Evolutionary conservation across 2,113 vertebrate genomes (phyloP).

Genomic region (Poeciliopsis retropinna): DNA sequence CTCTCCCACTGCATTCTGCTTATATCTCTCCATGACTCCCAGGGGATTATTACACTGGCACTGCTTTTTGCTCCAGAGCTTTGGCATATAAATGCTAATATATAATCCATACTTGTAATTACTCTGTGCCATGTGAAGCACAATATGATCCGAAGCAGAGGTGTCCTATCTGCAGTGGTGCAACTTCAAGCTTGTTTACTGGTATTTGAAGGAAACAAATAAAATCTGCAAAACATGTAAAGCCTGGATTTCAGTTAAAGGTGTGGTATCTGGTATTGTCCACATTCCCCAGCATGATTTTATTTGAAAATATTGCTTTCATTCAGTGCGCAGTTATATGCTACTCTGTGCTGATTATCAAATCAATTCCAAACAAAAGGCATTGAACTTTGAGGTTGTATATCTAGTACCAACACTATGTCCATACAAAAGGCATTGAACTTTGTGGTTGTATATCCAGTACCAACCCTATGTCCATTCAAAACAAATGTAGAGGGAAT

Average conservation of each 20-base stretch:
- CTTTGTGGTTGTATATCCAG: no score
- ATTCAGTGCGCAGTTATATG: neutral
- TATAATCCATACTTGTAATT: slow-evolving; percentile 60
- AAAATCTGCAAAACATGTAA: neutral
- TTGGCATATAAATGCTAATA: slow-evolving; percentile 49
- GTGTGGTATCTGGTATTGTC: no score
- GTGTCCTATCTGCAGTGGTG: neutral
- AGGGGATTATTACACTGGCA: slow-evolving; percentile 37
- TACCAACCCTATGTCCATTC: no score
- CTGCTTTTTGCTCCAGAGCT: slow-evolving; percentile 47
- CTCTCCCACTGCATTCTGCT: slow-evolving; percentile 44
- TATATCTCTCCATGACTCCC: slow-evolving; percentile 45
- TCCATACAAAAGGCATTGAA: no score
- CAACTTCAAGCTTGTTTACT: neutral
- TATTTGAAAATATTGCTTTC: no score
- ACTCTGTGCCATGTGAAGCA: slow-evolving; percentile 28
- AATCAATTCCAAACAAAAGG: no score
- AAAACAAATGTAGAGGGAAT: no score
- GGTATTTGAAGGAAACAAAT: slow-evolving; percentile 13
- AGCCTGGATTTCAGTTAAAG: neutral
- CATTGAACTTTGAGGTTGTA: no score
- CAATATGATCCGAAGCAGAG: slow-evolving; percentile 44
- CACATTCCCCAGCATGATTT: no score
- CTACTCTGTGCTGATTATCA: neutral
- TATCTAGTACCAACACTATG: no score